phyloP scores from a whole-genome alignment of 37 sponge, comb jelly and placozoan genomes.

The Mnemiopsis leidyi region DNA sequence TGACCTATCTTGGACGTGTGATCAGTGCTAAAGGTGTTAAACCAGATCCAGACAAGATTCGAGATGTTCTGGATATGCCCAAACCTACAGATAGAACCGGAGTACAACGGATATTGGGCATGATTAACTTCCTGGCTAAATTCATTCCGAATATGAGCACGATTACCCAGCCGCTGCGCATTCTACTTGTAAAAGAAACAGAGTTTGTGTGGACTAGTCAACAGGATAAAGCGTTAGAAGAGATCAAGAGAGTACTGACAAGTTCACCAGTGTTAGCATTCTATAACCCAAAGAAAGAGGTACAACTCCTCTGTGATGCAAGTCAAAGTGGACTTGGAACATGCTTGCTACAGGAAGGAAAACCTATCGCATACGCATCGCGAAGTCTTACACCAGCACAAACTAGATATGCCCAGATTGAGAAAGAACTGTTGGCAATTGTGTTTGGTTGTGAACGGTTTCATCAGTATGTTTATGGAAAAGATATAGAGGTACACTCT shows the following conservation, averaged over 20 bases:
- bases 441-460: constrained; percentile 57
- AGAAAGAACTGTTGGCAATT: constrained; percentile 59
- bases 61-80: constrained; percentile 71
- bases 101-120: constrained; percentile 70
- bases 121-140: constrained; percentile 66
- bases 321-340: constrained; percentile 67
- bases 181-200: constrained; percentile 66
- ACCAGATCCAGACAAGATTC: constrained; percentile 68
- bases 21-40: constrained; percentile 66
- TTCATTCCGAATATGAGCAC: constrained; percentile 69
- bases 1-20: constrained; percentile 70
- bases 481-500: not conserved
- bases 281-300: constrained; percentile 67
- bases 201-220: constrained; percentile 66
- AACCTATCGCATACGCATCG: constrained; percentile 64
- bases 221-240: constrained; percentile 66
- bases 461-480: not conserved
- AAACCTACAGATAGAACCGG: constrained; percentile 64
- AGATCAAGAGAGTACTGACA: constrained; percentile 54
- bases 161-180: constrained; percentile 66
- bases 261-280: constrained; percentile 66
- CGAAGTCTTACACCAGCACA: constrained; percentile 1
- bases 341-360: constrained; percentile 66
- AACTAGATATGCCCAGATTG: constrained; percentile 3
- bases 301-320: constrained; percentile 68